A percentile compares a stretch with the other conserved stretches of the same genome.
These are phyloP conservation scores for Philonicus albiceps DNA, from an alignment of 2,888 invertebrate genomes.

Conservation along the genomic window DNA sequence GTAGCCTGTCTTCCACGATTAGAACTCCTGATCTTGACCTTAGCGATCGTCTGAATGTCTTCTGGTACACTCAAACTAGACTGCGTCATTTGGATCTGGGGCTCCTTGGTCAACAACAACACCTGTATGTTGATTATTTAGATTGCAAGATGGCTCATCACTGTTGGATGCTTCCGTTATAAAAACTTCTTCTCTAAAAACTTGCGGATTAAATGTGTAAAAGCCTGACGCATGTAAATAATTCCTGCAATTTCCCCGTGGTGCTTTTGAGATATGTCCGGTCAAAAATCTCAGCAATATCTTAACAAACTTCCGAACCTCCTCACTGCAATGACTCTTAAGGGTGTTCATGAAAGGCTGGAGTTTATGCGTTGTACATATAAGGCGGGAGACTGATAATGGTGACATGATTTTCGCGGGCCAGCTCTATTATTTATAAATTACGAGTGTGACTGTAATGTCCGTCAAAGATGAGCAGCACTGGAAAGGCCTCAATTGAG, in stretches of 20 bases:
- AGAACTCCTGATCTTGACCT: too few species aligned
- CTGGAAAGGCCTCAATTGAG: constrained; percentile 49
- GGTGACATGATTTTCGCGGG: constrained; percentile 39
- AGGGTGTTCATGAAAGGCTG: constrained; percentile 48
- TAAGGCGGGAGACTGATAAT: constrained; percentile 47
- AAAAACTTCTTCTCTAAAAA: too few species aligned
- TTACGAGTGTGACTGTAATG: constrained; percentile 52
- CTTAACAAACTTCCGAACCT: constrained; percentile 29
- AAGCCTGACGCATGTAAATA: constrained; percentile 46
- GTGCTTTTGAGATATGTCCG: constrained; percentile 43
- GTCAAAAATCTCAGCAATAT: neutral
- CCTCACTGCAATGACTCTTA: constrained; percentile 47
- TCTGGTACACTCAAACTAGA: too few species aligned
- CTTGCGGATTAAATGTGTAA: neutral
- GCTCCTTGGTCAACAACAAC: too few species aligned
- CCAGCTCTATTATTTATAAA: constrained; percentile 47
- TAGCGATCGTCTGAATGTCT: too few species aligned
- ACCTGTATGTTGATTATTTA: too few species aligned
- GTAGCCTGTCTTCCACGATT: too few species aligned
- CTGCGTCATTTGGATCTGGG: too few species aligned
- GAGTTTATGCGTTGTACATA: constrained; percentile 42
- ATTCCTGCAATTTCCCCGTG: constrained; percentile 45
- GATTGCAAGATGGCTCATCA: too few species aligned
- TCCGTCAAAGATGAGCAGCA: constrained; percentile 53
- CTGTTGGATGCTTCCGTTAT: too few species aligned